phyloP scores from a whole-genome alignment of 2,797 vertebrate genomes.

The Discoglossus pictus region DNA sequence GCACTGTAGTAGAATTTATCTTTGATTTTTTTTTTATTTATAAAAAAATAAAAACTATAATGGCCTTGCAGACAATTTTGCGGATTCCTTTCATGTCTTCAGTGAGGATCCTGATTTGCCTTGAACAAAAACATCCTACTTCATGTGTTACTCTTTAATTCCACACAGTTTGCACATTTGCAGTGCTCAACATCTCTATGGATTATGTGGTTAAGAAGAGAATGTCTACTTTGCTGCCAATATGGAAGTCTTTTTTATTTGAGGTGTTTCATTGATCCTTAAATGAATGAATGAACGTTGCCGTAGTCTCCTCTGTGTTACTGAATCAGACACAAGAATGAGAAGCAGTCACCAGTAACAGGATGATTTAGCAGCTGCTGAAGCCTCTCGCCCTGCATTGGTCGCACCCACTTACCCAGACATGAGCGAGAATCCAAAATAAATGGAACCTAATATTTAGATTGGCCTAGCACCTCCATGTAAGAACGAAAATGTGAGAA shows the following conservation, averaged over 20 bases:
- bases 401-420: not conserved
- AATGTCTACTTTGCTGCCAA: constrained; percentile 3
- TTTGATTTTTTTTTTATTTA: no score
- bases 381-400: constrained; percentile 2
- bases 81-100: no score
- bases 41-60: no score
- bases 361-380: no score
- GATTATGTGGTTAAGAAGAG: constrained; percentile 11
- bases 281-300: not conserved
- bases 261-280: not conserved
- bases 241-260: not conserved
- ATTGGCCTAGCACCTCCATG: no score
- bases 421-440: constrained; percentile 4
- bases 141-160: not conserved
- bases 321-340: not conserved
- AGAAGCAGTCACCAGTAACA: constrained; percentile 9
- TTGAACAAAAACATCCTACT: no score
- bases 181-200: not conserved
- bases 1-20: no score
- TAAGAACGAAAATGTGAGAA: no score
- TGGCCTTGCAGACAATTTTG: no score
- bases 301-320: not conserved
- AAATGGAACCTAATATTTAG: constrained; percentile 22
- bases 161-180: not conserved
- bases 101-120: no score